Percentiles rank a stretch among this genome's conserved stretches.
These are phyloP conservation scores for Tapirus indicus DNA, from an alignment of 2,797 vertebrate genomes.

Conservation along the genomic window DNA sequence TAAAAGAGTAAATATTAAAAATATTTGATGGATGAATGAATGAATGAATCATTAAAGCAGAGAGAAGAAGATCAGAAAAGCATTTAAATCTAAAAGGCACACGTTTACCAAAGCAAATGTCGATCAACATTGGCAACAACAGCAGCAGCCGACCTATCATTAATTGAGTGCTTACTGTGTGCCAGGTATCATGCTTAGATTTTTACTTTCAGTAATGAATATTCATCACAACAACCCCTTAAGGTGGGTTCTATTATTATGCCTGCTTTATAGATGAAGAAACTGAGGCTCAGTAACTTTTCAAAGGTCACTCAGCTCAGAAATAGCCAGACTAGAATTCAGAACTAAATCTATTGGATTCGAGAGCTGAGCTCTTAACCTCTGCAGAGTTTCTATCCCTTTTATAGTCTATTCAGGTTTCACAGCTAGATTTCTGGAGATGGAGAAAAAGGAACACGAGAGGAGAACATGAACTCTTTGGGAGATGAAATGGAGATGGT, in stretches of 20 bases:
- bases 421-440: not conserved
- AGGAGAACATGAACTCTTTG: not conserved
- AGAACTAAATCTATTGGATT: not conserved
- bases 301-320: not conserved
- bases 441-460: not conserved
- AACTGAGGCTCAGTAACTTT: not conserved
- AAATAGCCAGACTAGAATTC: not conserved
- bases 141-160: not conserved
- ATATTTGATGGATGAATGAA: not conserved
- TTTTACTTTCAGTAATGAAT: not conserved
- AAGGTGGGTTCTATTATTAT: not conserved
- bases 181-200: not conserved
- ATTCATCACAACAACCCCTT: not conserved
- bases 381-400: not conserved
- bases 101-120: not conserved
- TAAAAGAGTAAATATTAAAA: not conserved
- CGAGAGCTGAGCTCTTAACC: not conserved
- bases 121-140: not conserved
- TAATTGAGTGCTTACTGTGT: not conserved
- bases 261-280: not conserved
- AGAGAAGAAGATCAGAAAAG: not conserved
- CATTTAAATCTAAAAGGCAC: not conserved
- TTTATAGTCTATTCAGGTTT: not conserved
- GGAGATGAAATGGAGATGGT: not conserved
- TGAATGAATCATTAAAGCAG: not conserved